Evolutionary conservation across 2,888 invertebrate species (phyloP), one percentile per base, ranked within the genome.

Genomic region (Plebejus anna): DNA sequence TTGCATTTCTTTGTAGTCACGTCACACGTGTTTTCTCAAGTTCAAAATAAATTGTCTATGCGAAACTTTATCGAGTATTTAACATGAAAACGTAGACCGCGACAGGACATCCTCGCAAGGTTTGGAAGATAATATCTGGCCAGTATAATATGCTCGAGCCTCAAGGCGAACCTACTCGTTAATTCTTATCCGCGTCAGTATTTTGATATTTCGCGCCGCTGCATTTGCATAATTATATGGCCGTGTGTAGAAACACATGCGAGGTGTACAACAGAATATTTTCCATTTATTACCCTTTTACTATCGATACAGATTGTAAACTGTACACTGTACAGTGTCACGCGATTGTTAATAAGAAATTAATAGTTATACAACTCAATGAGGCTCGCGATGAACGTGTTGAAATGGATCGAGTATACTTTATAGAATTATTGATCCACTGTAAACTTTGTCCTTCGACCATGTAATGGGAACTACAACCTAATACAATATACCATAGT

Each of bases 261-360:
- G 13, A 32, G 13, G 28, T 32, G 32, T 66, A 4, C 11, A 32
- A 32, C 32, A 5, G 13, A 32, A 66, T 66, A 32, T 32, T 32
- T 32, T 66, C 66, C 66, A 66, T 66, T 66, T 32, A 66, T 66
- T 66, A 66, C 5, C 66, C 66, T 32, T 66, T 66, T 66, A 66
- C 66, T 66, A 66, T 66, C 66, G 66, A 66, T 66, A 66, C 66
- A 32, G 32, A 66, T 13, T 28, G 5, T 4, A 66, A 2, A 61
- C 4, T 22, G 61, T 22, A 22, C 22, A 22, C 22, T 22, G 22
- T 22, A 22, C 22, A 22, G 22, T 32, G 66, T 66, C 66, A 66
- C 66, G 66, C 66, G 66, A 66, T 66, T 32, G 66, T 32, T 11
- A 66, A 66, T 32, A 32, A 32, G 32, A 66, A 66, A 66, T 32